Evolutionary conservation across 2,797 vertebrate genomes (phyloP).

Genomic region (Dendrocincla tyrannina): DNA sequence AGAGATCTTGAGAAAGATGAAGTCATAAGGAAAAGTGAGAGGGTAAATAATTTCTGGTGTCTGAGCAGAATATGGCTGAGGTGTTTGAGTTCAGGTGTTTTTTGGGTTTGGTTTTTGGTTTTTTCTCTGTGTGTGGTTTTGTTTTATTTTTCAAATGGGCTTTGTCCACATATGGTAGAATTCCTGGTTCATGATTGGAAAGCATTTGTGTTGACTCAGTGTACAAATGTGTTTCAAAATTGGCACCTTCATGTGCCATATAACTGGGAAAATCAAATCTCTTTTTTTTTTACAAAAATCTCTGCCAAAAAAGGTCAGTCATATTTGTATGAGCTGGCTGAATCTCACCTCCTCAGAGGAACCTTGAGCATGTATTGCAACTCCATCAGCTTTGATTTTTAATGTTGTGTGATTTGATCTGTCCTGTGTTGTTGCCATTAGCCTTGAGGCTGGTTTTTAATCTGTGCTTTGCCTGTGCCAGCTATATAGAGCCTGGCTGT

Average conservation of each 20-base stretch:
- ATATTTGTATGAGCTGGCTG: not conserved
- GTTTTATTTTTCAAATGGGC: not conserved
- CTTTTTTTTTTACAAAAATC: not conserved
- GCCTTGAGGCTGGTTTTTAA: not conserved
- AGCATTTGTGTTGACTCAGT: not conserved
- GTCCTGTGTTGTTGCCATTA: not conserved
- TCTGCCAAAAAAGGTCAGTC: not conserved
- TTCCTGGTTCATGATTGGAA: not conserved
- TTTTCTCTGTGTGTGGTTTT: not conserved
- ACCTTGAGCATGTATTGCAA: not conserved
- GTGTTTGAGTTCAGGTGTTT: not conserved
- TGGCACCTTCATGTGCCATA: not conserved
- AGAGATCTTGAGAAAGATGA: not conserved
- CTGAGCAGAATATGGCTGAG: not conserved
- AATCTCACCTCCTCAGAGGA: not conserved
- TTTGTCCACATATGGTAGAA: not conserved
- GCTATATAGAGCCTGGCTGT: not conserved
- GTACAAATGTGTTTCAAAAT: not conserved
- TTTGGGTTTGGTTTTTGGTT: no score
- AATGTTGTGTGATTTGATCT: not conserved
- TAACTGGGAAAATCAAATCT: slow-evolving; percentile 6
- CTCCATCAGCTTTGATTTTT: not conserved
- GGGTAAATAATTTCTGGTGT: not conserved
- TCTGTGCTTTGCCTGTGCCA: not conserved
- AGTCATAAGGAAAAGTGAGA: not conserved